Evolutionary conservation across 2,888 invertebrate genomes (phyloP).

Genomic region (Noctua janthe): DNA sequence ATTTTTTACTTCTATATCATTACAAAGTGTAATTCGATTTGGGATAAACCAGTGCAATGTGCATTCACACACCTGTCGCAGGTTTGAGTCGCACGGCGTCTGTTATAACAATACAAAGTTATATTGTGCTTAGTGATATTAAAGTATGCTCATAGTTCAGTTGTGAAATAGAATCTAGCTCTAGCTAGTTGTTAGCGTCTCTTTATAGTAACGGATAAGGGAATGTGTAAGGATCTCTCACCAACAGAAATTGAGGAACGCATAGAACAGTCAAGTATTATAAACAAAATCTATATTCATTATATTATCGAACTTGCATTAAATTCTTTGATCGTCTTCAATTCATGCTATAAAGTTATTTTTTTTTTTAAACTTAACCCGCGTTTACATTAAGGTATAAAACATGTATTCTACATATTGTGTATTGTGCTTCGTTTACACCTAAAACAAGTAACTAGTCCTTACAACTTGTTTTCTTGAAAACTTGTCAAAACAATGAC

Average conservation of each 20-base stretch:
- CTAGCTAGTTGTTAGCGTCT: constrained; percentile 86
- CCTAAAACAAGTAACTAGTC: constrained; percentile 2
- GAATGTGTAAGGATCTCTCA: constrained; percentile 75
- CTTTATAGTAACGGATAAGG: constrained; percentile 72
- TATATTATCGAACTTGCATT: constrained; percentile 48
- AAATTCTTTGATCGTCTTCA: constrained; percentile 44
- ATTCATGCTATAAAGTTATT: constrained; percentile 62
- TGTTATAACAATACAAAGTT: constrained; percentile 75
- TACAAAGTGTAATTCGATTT: constrained; percentile 76
- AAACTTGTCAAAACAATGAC: neutral
- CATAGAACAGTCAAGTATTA: constrained; percentile 54
- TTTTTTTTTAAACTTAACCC: constrained; percentile 61
- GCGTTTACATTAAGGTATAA: neutral
- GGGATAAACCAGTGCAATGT: constrained; percentile 78
- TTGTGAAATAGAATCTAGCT: constrained; percentile 88
- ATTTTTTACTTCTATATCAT: constrained; percentile 84
- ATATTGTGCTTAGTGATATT: constrained; percentile 88
- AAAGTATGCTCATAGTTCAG: constrained; percentile 88
- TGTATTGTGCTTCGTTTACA: neutral
- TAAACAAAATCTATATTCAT: constrained; percentile 49
- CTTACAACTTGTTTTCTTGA: neutral
- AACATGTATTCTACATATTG: neutral
- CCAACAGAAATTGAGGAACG: constrained; percentile 49
- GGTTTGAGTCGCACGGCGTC: constrained; percentile 77
- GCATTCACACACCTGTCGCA: constrained; percentile 70